Evolutionary conservation across 2,888 invertebrate species (phyloP).

Genomic region (Leptogaster cylindrica): DNA sequence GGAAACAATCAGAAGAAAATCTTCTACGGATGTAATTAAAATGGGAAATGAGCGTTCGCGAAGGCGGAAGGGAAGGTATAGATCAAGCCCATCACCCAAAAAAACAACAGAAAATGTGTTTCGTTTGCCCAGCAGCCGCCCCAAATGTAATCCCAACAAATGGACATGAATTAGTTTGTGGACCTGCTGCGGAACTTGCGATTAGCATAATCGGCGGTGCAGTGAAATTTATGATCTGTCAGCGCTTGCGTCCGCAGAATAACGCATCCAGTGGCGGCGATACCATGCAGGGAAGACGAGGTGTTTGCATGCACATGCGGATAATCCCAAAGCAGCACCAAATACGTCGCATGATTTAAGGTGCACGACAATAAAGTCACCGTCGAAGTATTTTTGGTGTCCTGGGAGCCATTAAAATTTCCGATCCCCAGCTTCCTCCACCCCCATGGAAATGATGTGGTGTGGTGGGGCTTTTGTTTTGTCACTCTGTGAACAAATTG

Average conservation of each 20-base stretch:
- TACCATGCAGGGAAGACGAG: neutral
- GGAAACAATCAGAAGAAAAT: too few species aligned
- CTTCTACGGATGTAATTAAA: too few species aligned
- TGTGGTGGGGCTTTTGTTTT: neutral
- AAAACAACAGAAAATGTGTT: too few species aligned
- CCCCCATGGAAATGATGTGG: too few species aligned
- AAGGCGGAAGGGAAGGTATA: too few species aligned
- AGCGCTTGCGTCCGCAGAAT: conserved; percentile 5
- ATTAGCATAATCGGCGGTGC: conserved; percentile 31
- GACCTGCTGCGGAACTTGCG: neutral
- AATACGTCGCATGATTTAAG: conserved; percentile 22
- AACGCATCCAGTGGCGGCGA: conserved; percentile 3
- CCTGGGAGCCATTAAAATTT: too few species aligned
- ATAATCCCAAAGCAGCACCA: neutral
- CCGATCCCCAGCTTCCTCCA: too few species aligned
- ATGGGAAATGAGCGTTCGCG: too few species aligned
- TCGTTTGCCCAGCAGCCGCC: neutral
- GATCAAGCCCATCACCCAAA: too few species aligned
- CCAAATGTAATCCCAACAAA: neutral
- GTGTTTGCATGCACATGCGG: neutral
- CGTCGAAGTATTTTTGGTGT: neutral
- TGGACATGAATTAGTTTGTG: neutral
- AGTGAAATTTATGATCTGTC: conserved; percentile 35
- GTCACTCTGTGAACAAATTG: conserved; percentile 10
- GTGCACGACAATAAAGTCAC: neutral